Percentiles rank a stretch among this genome's conserved stretches.
Conservation (phyloP, 2,888 invertebrate species). For the Dynastes tityus region DNA sequence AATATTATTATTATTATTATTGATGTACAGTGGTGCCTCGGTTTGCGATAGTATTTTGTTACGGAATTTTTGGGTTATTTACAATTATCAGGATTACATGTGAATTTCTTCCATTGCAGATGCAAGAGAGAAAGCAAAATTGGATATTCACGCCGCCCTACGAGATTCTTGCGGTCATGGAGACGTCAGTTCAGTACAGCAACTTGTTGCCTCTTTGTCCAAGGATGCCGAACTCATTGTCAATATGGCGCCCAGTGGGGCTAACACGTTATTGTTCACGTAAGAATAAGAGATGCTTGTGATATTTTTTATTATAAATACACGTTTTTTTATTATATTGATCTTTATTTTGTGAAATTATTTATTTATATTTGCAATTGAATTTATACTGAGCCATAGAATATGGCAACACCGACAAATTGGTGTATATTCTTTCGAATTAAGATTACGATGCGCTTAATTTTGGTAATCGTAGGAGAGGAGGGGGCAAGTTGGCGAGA, state of each 20-base stretch:
- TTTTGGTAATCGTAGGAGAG: no score
- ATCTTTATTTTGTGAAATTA: not conserved
- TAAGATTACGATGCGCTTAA: no score
- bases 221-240: slow-evolving; percentile 82
- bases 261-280: slow-evolving; percentile 90
- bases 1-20: no score
- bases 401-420: no score
- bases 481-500: no score
- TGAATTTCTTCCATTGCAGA: slow-evolving; percentile 70
- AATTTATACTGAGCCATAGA: no score
- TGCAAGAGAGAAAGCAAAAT: slow-evolving; percentile 81
- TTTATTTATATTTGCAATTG: no score
- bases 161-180: slow-evolving; percentile 85
- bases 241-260: slow-evolving; percentile 91
- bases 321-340: slow-evolving; percentile 7
- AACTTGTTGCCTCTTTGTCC: slow-evolving; percentile 78
- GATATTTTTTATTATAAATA: slow-evolving; percentile 23
- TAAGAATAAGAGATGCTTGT: slow-evolving; percentile 69
- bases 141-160: slow-evolving; percentile 83
- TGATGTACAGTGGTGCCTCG: no score
- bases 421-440: no score
- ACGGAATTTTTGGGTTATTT: not conserved
- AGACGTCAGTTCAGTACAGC: slow-evolving; percentile 79
- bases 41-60: no score
- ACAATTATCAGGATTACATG: no score